phyloP scores from a whole-genome alignment of 92 coral and sea anemone species.

The Muricea muricata region DNA sequence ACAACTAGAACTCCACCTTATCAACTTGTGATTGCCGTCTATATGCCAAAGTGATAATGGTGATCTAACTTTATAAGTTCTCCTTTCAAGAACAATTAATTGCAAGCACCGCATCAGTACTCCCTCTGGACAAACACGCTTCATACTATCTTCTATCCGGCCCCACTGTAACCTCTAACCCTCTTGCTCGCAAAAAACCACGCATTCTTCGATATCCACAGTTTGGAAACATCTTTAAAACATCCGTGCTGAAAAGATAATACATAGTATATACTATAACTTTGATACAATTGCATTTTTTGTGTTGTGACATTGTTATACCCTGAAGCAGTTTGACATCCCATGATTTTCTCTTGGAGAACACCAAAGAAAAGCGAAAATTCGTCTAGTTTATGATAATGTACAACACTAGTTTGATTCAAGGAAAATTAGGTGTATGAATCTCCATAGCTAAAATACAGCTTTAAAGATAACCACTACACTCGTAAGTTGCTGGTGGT shows the following conservation, averaged over 20 bases:
- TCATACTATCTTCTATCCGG: constrained; percentile 69
- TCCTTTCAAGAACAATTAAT: constrained; percentile 36
- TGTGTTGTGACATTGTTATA: too few relatives aligned
- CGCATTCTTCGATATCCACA: constrained; percentile 72
- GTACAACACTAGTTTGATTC: too few relatives aligned
- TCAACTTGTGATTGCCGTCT: not conserved
- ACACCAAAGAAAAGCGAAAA: too few relatives aligned
- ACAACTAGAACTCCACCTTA: not conserved
- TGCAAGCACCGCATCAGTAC: constrained; percentile 66
- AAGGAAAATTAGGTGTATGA: too few relatives aligned
- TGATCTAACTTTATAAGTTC: constrained; percentile 56
- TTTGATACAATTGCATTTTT: too few relatives aligned
- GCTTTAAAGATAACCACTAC: too few relatives aligned
- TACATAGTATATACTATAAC: not conserved
- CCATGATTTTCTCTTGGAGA: too few relatives aligned
- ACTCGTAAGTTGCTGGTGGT: too few relatives aligned
- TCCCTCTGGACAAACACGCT: constrained; percentile 75
- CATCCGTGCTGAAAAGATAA: not conserved
- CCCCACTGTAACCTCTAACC: constrained; percentile 61
- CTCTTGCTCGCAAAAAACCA: constrained; percentile 65
- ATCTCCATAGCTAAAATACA: too few relatives aligned
- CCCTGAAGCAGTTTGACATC: too few relatives aligned
- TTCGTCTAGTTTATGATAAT: too few relatives aligned
- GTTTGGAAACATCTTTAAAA: constrained; percentile 71
- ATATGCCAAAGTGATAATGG: constrained; percentile 62